Evolutionary conservation across 2,113 vertebrate species (phyloP).

Genomic region (Prolemur simus): DNA sequence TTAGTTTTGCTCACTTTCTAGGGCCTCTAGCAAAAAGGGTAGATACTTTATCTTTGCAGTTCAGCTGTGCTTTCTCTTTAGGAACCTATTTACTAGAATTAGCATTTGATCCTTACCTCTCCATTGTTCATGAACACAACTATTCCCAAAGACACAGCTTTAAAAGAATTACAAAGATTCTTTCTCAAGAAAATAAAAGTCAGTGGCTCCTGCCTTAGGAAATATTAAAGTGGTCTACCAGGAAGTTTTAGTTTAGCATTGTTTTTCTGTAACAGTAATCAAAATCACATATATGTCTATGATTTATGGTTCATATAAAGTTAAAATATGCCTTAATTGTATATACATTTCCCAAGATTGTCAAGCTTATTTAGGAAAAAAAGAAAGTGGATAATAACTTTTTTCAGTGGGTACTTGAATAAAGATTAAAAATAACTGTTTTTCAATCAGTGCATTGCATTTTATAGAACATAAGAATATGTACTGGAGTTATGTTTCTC

Average conservation of each 20-base stretch:
- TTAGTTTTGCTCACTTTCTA: not conserved
- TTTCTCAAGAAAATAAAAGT: not conserved
- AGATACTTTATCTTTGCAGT: not conserved
- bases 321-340: conserved; percentile 39
- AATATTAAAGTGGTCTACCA: not conserved
- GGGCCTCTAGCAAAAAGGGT: not conserved
- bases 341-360: not conserved
- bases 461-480: conserved; percentile 56
- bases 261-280: conserved; percentile 20
- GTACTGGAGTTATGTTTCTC: conserved; percentile 42
- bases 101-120: not conserved
- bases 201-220: not conserved
- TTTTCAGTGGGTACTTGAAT: conserved; percentile 53
- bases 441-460: conserved; percentile 41
- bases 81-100: not conserved
- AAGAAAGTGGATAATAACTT: conserved; percentile 22
- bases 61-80: not conserved
- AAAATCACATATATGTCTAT: not conserved
- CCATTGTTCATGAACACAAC: not conserved
- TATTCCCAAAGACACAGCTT: not conserved
- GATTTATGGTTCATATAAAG: conserved; percentile 38
- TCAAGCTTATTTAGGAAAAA: conserved; percentile 43
- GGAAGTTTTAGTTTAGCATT: not conserved
- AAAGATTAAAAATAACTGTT: conserved; percentile 62
- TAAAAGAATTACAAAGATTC: not conserved